Conservation (phyloP, 2,797 vertebrate genomes). For the Furcifer pardalis region DNA sequence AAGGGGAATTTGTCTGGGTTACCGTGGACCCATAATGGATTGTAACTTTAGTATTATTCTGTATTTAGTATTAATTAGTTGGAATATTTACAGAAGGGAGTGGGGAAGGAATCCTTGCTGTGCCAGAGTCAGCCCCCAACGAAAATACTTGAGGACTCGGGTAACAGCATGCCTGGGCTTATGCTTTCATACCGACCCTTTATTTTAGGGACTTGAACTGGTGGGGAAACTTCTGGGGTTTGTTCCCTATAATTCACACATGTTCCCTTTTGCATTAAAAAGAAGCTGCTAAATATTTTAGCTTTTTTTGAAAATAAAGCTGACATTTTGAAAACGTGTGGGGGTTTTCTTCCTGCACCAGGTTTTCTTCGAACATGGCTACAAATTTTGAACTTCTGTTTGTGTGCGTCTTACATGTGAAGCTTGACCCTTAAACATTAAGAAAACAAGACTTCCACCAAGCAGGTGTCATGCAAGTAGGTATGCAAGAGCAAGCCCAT, state of each 20-base stretch:
- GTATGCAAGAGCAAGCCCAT: no score
- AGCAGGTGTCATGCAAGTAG: not conserved
- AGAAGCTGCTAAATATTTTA: conserved; percentile 45
- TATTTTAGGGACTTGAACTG: not conserved
- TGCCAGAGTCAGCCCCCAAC: not conserved
- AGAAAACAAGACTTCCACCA: not conserved
- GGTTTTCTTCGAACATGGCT: conserved; percentile 25
- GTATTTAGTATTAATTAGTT: conserved; percentile 46
- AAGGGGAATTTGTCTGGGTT: conserved; percentile 8
- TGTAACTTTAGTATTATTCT: conserved; percentile 53
- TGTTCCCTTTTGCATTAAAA: conserved; percentile 44
- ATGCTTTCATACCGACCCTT: not conserved
- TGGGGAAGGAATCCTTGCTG: not conserved
- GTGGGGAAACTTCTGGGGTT: not conserved
- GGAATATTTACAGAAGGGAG: conserved; percentile 39
- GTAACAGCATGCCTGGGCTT: not conserved
- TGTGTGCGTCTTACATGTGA: not conserved
- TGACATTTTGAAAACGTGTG: conserved; percentile 32
- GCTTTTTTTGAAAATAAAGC: conserved; percentile 44
- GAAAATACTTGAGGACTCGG: not conserved
- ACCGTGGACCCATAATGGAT: conserved; percentile 36
- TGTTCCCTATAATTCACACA: conserved; percentile 2
- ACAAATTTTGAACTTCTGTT: no score
- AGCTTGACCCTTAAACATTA: not conserved
- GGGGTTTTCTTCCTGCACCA: not conserved